Base-by-base conservation (phyloP, 2,888 invertebrate species). In the Acrocera orbiculus region DNA sequence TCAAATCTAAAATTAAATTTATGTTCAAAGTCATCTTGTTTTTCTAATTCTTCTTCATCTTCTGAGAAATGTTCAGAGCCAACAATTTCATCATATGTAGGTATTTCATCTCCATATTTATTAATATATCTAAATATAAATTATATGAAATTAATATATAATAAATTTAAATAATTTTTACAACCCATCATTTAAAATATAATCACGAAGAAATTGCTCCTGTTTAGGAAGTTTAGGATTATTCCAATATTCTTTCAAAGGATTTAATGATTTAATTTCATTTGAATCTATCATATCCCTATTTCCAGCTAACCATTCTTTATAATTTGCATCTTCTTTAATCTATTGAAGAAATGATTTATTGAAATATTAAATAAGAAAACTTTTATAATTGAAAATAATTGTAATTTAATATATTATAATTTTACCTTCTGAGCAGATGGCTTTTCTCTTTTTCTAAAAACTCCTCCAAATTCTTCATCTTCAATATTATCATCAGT, bases 1-100 rank as follows among this genome's bases (percentile, higher is more conserved):
- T 98, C 93, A 57, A 80, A 96, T 41, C 96, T 70, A 57, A 90
- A 93, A 64, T 96, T 95, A 58, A 80, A 96, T 44, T 93, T 92
- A 28, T 82, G 70, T 53, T 96, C 95, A 62, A 92, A 96, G 56
- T 80, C 73, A 42, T 82, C 85, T 57, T 87, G 86, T 51, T 78
- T 72, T 46, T 81, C 77, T 17, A 89, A 65, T 28, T 70, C 69
- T 42, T 69, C 63, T 52, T 89, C 87, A 51, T 92, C 90, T 35
- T 79, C 83, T 0, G 76, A 76, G 1, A 77, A 63, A 19, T 19
- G 5, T 3, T 64, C 59, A 29, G 69, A 65, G 38, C 72, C 70
- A 5, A 74, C 63, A 42, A 77, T 67, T 54, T 78, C 76, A 41
- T 76, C 73, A 50, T 76, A 71, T 0, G 66, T 66, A 5, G 70